Percentiles rank a stretch among this genome's conserved stretches.
These are phyloP conservation scores for Hyles vespertilio DNA, from an alignment of 1,140 invertebrate species.

Conservation along the genomic window DNA sequence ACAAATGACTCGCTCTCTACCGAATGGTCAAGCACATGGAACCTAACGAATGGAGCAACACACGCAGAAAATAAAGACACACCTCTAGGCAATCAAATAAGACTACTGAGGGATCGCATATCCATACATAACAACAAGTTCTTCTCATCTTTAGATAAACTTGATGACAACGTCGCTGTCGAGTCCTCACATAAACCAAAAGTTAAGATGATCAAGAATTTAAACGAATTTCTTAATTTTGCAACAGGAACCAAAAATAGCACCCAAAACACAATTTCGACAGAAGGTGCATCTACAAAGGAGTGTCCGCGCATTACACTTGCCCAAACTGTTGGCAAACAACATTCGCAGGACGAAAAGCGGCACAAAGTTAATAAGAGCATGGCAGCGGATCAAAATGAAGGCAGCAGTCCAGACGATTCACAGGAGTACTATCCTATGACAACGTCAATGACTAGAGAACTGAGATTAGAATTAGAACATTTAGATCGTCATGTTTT, in stretches of 20 bases:
- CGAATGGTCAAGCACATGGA: slow-evolving; percentile 50
- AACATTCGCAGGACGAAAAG: not conserved
- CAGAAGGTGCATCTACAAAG: slow-evolving; percentile 35
- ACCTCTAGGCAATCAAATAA: slow-evolving; percentile 63
- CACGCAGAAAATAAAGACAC: slow-evolving; percentile 45
- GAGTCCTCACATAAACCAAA: slow-evolving; percentile 48
- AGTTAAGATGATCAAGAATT: slow-evolving; percentile 84
- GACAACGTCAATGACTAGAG: slow-evolving; percentile 89
- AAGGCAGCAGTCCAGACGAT: slow-evolving; percentile 85
- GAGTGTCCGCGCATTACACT: slow-evolving; percentile 57
- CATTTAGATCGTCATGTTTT: slow-evolving; percentile 88
- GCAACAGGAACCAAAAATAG: slow-evolving; percentile 80
- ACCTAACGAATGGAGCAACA: slow-evolving; percentile 50
- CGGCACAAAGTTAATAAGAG: slow-evolving; percentile 36
- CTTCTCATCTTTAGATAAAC: slow-evolving; percentile 75
- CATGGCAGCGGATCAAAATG: slow-evolving; percentile 56
- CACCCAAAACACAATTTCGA: slow-evolving; percentile 44
- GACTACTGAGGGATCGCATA: slow-evolving; percentile 62
- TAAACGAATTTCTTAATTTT: slow-evolving; percentile 90
- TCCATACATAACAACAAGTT: slow-evolving; percentile 71
- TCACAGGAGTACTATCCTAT: slow-evolving; percentile 89
- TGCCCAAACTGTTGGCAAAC: slow-evolving; percentile 50
- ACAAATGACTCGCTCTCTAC: slow-evolving; percentile 21
- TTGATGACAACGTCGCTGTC: slow-evolving; percentile 46
- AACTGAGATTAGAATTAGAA: slow-evolving; percentile 86